Base-by-base conservation (phyloP, 1,140 invertebrate genomes). In the Idris sp. region DNA sequence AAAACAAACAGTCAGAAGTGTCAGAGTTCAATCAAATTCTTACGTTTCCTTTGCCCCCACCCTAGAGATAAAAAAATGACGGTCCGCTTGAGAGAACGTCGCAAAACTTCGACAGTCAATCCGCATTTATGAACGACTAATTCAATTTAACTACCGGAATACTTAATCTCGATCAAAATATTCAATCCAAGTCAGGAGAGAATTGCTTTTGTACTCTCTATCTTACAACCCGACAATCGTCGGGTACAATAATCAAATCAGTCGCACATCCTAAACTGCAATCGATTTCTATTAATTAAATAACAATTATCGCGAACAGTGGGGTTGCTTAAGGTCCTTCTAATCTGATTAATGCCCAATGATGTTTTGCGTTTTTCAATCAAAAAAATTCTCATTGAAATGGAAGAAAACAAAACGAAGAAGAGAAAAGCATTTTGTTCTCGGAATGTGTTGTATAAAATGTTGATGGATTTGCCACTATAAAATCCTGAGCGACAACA, bases 111-210 rank as follows among this genome's bases (percentile, higher is more conserved):
- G 48, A 64, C 59, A 53, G 48, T 38, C 48, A 64, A 64, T 64
- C 48, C 49, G 49, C 40, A 64, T 54, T 67, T 67, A 67, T 67
- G 49, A 46, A 56, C 49, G 49, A 56, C 49, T 67, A 67, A 67
- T 67, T 67, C 62, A 67, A 67, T 67, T 67, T 67, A 67, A 67
- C 62, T 67, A 54, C 48, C 61, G 61, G 61, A 65, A 65, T 65
- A 65, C 61, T 65, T 67, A 67, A 67, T 58, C 51, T 67, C 43
- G 51, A 67, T 67, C 51, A 51, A 51, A 67, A 67, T 67, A 67
- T 67, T 67, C 62, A 67, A 67, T 67, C 62, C 62, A 25, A n/a
- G n/a, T n/a, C n/a, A n/a, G n/a, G 41, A 19, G 43, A 19, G 53
- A 58, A 68, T 58, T 68, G 53, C 64, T 58, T 68, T 68, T 68